Evolutionary conservation across 2,888 invertebrate genomes (phyloP), one percentile per base, ranked within the genome.

Genomic region (Melanophora roralis): DNA sequence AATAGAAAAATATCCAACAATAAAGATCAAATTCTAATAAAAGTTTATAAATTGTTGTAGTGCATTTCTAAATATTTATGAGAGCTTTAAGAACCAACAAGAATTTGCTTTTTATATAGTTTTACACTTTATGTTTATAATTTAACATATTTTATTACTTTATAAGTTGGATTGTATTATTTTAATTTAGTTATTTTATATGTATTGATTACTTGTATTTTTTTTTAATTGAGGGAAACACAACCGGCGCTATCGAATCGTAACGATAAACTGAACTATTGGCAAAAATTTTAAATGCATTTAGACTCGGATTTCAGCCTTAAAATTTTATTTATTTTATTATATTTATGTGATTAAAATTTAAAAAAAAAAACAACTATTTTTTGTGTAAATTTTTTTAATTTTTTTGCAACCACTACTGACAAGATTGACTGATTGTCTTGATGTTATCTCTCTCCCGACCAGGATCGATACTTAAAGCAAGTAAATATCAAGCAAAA

Each of bases 181-280:
- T 32, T n/a, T 59, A 16, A 27, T 40, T 64, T 51, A 6, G 7
- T 57, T 74, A 8, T 23, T 53, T 2, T 64, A 60, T 32, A 32
- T 40, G 34, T 27, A 40, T 60, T 32, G 51, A 23, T 62, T 62
- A 14, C 21, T 14, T 60, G 59, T 51, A 12, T 38, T 71, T 47
- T 55, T 57, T 43, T 27, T 43, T 51, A 11, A 12, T n/a, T 57
- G 34, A 3, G 43, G 53, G 67, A 34, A 76, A 84, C 84, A 87
- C 86, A 87, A 87, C 87, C 87, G 88, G 84, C 85, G 84, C 84
- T 84, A 84, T 85, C 87, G 87, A 86, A 87, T 84, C 85, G 85
- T 87, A 84, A 85, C 86, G 87, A 85, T 88, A 85, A 85, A 88
- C 88, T 88, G 88, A 86, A 84, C 82, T 81, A 82, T 85, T 76